phyloP scores from a whole-genome alignment of 2,113 vertebrate genomes.

The Felis catus region F.catus_Fca126_mat1.0 CM031416.1:90024501-90025000 shows the following conservation, averaged over 20 bases:
- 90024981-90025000: not conserved
- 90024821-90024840: not conserved
- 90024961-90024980: not conserved
- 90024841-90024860: conserved; percentile 14
- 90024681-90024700: not conserved
- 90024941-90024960: not conserved
- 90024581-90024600: not conserved
- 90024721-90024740: not conserved
- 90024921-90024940: not conserved
- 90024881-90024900: not conserved
- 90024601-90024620: not conserved
- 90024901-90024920: not conserved
- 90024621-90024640: not conserved
- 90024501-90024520: conserved; percentile 14
- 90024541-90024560: not conserved
- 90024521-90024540: not conserved
- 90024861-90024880: not conserved
- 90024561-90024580: not conserved
- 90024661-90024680: not conserved
- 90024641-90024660: not conserved
- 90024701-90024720: not conserved
- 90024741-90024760: not conserved
- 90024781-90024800: not conserved
- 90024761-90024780: not conserved
- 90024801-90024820: not conserved